Percentiles rank a stretch among this genome's conserved stretches.
Evolutionary conservation across 2,888 invertebrate genomes (phyloP).

Genomic region (Fragum sueziense): DNA sequence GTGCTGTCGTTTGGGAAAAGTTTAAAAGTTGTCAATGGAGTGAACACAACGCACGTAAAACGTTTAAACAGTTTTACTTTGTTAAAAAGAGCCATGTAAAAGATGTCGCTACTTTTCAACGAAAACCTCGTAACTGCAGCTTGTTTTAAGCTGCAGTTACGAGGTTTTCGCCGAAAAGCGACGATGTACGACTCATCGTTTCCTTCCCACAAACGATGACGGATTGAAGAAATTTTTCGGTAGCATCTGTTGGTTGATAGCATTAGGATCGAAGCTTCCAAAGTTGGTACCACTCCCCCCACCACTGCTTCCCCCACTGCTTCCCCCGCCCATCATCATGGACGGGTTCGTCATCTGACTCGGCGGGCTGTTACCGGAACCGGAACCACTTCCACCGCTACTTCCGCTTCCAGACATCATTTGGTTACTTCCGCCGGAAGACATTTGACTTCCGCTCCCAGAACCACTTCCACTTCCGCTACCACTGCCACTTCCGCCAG

Average conservation of each 20-base stretch:
- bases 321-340: conserved; percentile 38
- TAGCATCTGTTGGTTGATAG: conserved; percentile 51
- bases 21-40: not conserved
- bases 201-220: conserved; percentile 6
- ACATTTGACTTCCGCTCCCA: conserved; percentile 29
- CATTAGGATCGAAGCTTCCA: conserved; percentile 62
- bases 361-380: conserved; percentile 33
- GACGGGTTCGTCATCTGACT: conserved; percentile 46
- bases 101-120: not conserved
- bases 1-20: not conserved
- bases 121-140: no score
- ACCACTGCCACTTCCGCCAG: conserved; percentile 29
- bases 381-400: not conserved
- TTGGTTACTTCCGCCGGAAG: not conserved
- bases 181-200: not conserved
- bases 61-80: not conserved
- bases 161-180: no score
- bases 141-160: no score
- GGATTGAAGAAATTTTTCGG: conserved; percentile 51
- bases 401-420: conserved; percentile 10
- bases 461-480: conserved; percentile 18
- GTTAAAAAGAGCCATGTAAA: not conserved
- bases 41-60: not conserved
- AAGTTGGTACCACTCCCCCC: conserved; percentile 28
- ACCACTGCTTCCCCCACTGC: not conserved